Evolutionary conservation across 2,797 vertebrate species (phyloP), one percentile per base, ranked within the genome.

Genomic region (Acridotheres tristis): DNA sequence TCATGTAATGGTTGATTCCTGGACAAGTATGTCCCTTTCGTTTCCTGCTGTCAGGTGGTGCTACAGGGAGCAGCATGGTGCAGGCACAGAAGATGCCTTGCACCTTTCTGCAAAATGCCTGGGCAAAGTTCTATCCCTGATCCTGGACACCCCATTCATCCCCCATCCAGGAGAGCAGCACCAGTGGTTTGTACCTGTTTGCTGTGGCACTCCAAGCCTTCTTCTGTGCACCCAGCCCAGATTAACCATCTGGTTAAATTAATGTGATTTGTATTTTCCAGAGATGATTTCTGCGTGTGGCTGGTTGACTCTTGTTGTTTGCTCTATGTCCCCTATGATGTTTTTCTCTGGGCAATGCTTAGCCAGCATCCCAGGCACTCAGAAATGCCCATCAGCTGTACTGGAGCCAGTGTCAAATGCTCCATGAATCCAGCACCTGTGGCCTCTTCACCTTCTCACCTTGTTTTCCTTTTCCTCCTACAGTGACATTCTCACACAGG

Each of bases 401-500:
- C 57, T 1, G 10, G 61, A 69, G 43, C 22, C 65, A 76, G 32
- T 36, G 55, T 45, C 53, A 32, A 3, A 20, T 48, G 51, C 55
- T 34, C 61, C 27, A 20, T 11, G 29, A 59, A 29, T 63, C 32
- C 25, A 38, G 20, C 12, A 45, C 23, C 55, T 43, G 16, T 17
- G 13, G 10, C 15, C 77, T 65, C 61, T n/a, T 30, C 50, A 38
- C 61, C 61, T 69, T 87, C 40, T 32, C 65, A 12, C 18, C 32
- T 67, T 67, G 59, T 32, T 53, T 55, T 66, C 9, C 54, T 74
- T 57, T 62, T 76, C 22, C 71, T 65, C 26, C 58, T 73, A 3
- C 5, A 13, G 48, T 45, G 30, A 29, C 26, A 43, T 62, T 47
- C 55, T 43, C 7, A 23, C 32, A 3, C 1, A 0, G 0, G 11